Conservation (phyloP, 2,797 vertebrate genomes). For the Hephaestus fuliginosus region DNA sequence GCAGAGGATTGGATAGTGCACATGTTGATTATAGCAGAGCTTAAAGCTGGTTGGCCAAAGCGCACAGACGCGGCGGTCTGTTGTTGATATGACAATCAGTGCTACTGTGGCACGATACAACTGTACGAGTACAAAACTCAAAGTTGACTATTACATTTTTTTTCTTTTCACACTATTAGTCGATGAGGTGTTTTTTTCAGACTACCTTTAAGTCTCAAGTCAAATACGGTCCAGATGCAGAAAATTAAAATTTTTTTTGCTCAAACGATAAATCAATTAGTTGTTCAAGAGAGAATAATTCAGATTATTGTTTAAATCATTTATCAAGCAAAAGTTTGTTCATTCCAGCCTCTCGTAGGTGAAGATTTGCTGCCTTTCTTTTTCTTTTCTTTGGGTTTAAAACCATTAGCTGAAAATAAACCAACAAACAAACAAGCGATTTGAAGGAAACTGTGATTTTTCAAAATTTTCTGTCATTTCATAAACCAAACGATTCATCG, state of each 20-base stretch:
- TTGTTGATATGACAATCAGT: conserved; percentile 63
- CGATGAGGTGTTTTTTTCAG: conserved; percentile 1
- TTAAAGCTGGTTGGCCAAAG: conserved; percentile 67
- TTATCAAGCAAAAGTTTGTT: background rate
- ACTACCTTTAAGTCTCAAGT: background rate
- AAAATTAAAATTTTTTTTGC: background rate
- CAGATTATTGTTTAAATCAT: background rate
- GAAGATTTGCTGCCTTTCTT: background rate
- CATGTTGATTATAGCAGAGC: conserved; percentile 64
- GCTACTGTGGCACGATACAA: conserved; percentile 28
- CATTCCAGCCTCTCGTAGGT: background rate
- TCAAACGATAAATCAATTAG: background rate
- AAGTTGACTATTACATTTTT: conserved; percentile 7
- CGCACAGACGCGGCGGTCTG: conserved; percentile 52
- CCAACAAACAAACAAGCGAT: background rate
- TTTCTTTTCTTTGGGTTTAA: background rate
- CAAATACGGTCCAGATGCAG: background rate
- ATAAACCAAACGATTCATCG: background rate
- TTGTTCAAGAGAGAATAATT: background rate
- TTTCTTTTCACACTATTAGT: background rate
- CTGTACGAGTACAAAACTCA: conserved; percentile 32
- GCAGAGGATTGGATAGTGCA: conserved; percentile 63
- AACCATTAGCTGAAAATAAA: background rate
- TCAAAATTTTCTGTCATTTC: background rate
- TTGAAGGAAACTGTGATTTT: background rate